Base-by-base conservation (phyloP, 2,797 vertebrate genomes). In the Atherinosoma microstoma region DNA sequence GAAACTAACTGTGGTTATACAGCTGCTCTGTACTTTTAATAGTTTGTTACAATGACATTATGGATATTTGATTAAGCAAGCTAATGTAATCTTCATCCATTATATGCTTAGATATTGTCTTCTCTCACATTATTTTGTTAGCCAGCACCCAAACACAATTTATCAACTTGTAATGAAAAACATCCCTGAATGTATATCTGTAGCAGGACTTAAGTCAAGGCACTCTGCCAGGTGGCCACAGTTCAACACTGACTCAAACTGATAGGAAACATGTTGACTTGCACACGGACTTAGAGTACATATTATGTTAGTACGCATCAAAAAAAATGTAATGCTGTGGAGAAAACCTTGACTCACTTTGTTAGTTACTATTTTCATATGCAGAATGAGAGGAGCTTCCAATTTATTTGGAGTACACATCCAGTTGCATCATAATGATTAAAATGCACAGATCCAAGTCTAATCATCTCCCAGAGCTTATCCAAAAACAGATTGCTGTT, bases 131-230 rank as follows among this genome's bases (percentile, higher is more conserved):
- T 58, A 57, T 54, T 64, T 61, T 71, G 38, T 15, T 63, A 49
- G 42, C 76, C 72, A 53, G 53, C 53, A 75, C 58, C 57, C 47
- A 68, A 79, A 83, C 57, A 67, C 71, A 57, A 34, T 35, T 75
- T 15, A 74, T 73, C 76, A 69, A 69, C 60, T 80, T 0, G 20
- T 61, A 63, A 67, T 67, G 61, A 87, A 85, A 87, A 79, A 86
- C 73, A 71, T 84, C 88, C 86, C 90, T 91, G 90, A 91, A 83
- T 65, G 82, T 86, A 67, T 77, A 78, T 69, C 80, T 71, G 61
- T 71, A 67, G 76, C 34, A 67, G 78, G 80, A 91, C 79, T 86
- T 63, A 65, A 75, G 75, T 91, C 88, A 94, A 95, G 94, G 94
- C 94, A 94, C 94, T 92, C 85, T 66, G 75, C 86, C 85, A 59